Base-by-base conservation (phyloP, 1,140 invertebrate species). In the Asbolus verrucosus region DNA sequence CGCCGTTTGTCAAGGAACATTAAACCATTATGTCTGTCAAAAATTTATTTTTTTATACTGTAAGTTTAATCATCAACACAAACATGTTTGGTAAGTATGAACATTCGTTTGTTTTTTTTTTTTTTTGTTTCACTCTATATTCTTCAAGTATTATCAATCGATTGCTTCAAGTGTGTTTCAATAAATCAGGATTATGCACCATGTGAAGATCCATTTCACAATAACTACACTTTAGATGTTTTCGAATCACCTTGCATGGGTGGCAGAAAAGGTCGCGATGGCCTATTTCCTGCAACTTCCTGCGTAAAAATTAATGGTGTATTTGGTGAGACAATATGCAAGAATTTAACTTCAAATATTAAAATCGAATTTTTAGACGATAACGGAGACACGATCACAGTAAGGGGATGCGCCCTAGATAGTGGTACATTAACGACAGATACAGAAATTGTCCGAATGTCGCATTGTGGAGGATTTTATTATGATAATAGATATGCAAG, bases 161-260 rank as follows among this genome's bases (percentile, higher is more conserved):
- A 98, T 80, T 98, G 96, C 81, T 98, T 97, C 85, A 96, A 96
- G 80, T 98, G 97, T 80, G 92, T 95, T 9, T 98, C 96, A 1
- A 88, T 95, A 80, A 94, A 95, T 80, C 91, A 93, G 6, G 84
- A 88, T 75, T 96, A 96, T 80, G 88, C 87, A 68, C 88, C 91
- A 1, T 98, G 96, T 81, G 96, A 98, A 79, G 97, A 98, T 84
- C 94, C 95, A 0, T 99, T 98, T 83, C 96, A 98, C 83, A 95
- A 96, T 80, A 96, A 96, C 82, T 93, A 90, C 72, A 94, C 93
- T 1, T 81, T 88, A 14, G 87, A 89, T 67, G 91, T 96, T 78
- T 85, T 95, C 39, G 92, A 97, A 81, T 91, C 92, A 6, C 94
- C 95, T 2, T 99, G 97, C 81, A 91, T 94, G 88, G 94, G 95